Evolutionary conservation across 2,113 vertebrate species (phyloP), one percentile per base, ranked within the genome.

Genomic region (Proteles cristata): DNA sequence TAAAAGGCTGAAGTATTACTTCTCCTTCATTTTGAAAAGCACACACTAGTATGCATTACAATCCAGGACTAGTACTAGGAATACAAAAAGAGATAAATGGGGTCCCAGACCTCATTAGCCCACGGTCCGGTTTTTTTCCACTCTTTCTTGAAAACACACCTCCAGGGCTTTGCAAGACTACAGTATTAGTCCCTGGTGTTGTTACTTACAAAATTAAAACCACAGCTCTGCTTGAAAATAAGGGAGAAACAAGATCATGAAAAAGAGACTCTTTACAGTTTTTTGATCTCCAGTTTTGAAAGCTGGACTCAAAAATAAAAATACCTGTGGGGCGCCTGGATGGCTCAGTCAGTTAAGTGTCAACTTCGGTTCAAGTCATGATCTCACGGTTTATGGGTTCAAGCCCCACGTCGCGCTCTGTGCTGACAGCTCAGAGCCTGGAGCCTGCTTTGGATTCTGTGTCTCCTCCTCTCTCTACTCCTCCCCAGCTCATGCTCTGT

Each of bases 11-110:
- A 89, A 83, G 39, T 80, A 31, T 73, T 87, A 23, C 39, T 73
- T 80, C 61, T 81, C 48, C 26, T 94, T 73, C 69, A 48, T 73
- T 84, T 79, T 53, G 76, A 81, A 93, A 90, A 94, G 25, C 35
- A 68, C 4, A 9, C 28, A 66, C 1, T 12, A 11, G n/a, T 58
- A 28, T 33, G 65, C 39, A 80, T 1, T 48, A 71, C 11, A 68
- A 88, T 83, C 43, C 12, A 83, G 53, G 17, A 48, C 76, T 77
- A 50, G 33, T 25, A 81, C 25, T 76, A 35, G 65, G 88, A 65
- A 63, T 23, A 89, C 35, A 71, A 61, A 82, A 12, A 89, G 6
- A 11, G 7, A 31, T 80, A 84, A 83, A 63, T 5, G 28, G 45
- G 43, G 45, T 55, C 23, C 16, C 45, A 9, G 17, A 11, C 43